A percentile compares a stretch with the other conserved stretches of the same genome.
Conservation (phyloP, 2,888 invertebrate species). For the Blera fallax region DNA sequence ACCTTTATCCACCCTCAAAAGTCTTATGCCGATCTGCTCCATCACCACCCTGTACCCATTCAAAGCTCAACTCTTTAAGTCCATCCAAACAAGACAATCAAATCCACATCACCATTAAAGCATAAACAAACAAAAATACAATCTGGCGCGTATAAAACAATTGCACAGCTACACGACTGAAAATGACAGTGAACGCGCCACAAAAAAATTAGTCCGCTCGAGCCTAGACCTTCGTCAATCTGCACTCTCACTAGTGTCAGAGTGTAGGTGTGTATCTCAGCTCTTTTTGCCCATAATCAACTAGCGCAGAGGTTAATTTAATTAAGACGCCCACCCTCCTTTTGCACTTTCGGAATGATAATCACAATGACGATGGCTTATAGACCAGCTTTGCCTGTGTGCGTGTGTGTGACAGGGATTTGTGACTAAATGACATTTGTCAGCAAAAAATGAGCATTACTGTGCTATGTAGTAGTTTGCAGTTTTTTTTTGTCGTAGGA, state of each 20-base stretch:
- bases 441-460: constrained; percentile 38
- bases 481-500: constrained; percentile 2
- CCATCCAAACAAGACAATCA: constrained; percentile 15
- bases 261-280: constrained; percentile 1
- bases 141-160: constrained; percentile 5
- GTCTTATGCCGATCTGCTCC: not conserved
- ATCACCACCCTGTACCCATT: not conserved
- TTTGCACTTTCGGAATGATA: not conserved
- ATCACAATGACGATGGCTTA: not conserved
- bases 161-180: not conserved
- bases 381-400: no score
- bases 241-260: constrained; percentile 1
- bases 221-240: constrained; percentile 49
- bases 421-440: constrained; percentile 42
- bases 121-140: constrained; percentile 6
- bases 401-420: not conserved
- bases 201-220: not conserved
- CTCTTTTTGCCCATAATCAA: constrained; percentile 29
- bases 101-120: constrained; percentile 11
- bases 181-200: not conserved
- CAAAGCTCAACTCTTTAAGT: not conserved
- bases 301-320: constrained; percentile 55
- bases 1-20: no score
- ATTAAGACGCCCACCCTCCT: constrained; percentile 40
- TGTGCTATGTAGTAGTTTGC: not conserved